Evolutionary conservation across 2,797 vertebrate species (phyloP).

Genomic region (Gymnocypris eckloni): DNA sequence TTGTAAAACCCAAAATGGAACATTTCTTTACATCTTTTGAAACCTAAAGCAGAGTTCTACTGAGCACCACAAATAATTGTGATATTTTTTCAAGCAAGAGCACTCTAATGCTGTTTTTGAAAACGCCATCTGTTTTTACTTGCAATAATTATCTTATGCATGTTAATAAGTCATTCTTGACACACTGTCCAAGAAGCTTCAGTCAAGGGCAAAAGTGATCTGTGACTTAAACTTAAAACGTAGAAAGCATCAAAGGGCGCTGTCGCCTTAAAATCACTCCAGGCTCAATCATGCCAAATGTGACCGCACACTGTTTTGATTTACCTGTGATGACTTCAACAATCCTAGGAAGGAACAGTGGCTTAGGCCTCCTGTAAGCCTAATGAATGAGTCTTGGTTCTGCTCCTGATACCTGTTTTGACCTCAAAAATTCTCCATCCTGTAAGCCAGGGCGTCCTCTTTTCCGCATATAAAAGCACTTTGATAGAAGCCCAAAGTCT

Average conservation of each 20-base stretch:
- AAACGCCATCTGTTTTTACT: background rate
- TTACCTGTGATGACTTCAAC: slow-evolving; percentile 43
- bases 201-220: background rate
- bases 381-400: slow-evolving; percentile 47
- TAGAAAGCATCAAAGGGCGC: slow-evolving; percentile 1
- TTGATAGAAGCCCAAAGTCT: slow-evolving; percentile 4
- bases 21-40: background rate
- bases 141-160: background rate
- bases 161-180: background rate
- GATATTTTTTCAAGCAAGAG: background rate
- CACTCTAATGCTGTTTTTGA: background rate
- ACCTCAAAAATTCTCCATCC: slow-evolving; percentile 30
- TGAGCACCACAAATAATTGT: background rate
- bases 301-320: slow-evolving; percentile 40
- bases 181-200: background rate
- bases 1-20: background rate
- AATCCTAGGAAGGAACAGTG: slow-evolving; percentile 44
- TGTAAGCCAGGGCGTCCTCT: slow-evolving; percentile 27
- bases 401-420: slow-evolving; percentile 34
- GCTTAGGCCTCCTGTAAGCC: slow-evolving; percentile 57
- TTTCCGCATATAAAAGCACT: slow-evolving; percentile 56
- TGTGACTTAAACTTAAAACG: background rate
- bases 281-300: slow-evolving; percentile 6
- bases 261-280: slow-evolving; percentile 23
- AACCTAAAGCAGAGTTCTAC: background rate